Evolutionary conservation across 1,140 invertebrate genomes (phyloP).

Genomic region (Trachymyrmex septentrionalis): DNA sequence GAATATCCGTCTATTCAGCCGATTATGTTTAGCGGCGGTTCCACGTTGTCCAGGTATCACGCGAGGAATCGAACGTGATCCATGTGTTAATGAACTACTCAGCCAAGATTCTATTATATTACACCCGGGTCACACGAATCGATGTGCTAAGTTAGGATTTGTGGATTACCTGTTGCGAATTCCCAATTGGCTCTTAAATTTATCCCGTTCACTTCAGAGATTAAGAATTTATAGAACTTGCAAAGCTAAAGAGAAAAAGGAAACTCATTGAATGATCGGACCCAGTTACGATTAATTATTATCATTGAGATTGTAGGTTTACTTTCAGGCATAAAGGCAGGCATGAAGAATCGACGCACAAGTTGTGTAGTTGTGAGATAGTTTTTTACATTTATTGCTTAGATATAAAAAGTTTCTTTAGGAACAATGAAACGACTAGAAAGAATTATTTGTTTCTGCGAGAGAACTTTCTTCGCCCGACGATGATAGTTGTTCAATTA

Average conservation of each 20-base stretch:
- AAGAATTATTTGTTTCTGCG: slow-evolving; percentile 35
- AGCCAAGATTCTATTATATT: not conserved
- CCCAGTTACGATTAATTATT: not conserved
- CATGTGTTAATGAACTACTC: slow-evolving; percentile 55
- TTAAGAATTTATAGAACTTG: not conserved
- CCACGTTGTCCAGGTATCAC: slow-evolving; percentile 30
- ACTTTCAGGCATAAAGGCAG: no score
- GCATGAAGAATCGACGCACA: not conserved
- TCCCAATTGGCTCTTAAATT: slow-evolving; percentile 6
- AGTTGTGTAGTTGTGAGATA: not conserved
- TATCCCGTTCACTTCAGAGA: not conserved
- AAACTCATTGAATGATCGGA: no score
- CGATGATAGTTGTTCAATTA: slow-evolving; percentile 25
- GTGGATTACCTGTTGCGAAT: slow-evolving; percentile 7
- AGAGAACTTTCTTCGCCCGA: not conserved
- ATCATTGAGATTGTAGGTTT: not conserved
- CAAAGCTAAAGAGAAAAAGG: not conserved
- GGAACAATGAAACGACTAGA: not conserved
- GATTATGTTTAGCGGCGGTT: slow-evolving; percentile 68
- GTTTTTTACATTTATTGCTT: slow-evolving; percentile 9
- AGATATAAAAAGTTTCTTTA: not conserved
- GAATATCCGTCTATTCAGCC: slow-evolving; percentile 76
- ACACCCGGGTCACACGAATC: not conserved
- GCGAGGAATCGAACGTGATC: slow-evolving; percentile 70
- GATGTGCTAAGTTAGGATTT: not conserved